These are phyloP conservation scores for Pyrocephalus nanus DNA, from an alignment of 2,797 vertebrate genomes.

Conservation along the genomic window DNA sequence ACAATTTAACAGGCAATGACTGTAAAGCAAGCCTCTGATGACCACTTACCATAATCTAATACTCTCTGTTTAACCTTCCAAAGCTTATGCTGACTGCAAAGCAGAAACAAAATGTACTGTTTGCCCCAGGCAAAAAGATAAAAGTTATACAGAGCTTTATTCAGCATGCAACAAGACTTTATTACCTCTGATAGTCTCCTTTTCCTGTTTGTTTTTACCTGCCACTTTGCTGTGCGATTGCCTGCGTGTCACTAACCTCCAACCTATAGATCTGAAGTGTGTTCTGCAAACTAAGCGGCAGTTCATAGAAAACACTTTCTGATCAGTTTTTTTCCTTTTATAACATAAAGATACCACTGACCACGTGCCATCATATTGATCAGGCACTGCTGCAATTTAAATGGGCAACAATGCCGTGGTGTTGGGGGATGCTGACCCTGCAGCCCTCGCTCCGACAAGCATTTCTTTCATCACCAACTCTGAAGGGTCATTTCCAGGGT, in stretches of 20 bases:
- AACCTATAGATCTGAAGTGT: not conserved
- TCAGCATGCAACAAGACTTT: not conserved
- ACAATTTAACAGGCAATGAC: constrained; percentile 6
- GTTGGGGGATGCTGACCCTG: not conserved
- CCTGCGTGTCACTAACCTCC: not conserved
- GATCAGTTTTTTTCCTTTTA: not conserved
- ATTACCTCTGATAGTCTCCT: not conserved
- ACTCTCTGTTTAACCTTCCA: constrained; percentile 28
- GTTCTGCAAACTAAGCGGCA: not conserved
- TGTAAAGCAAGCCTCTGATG: constrained; percentile 25
- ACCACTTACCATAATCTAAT: constrained; percentile 33
- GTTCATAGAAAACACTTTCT: not conserved
- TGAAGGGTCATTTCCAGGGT: not conserved
- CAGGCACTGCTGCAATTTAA: not conserved
- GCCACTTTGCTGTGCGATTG: not conserved
- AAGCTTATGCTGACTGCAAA: constrained; percentile 18
- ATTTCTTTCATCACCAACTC: not conserved
- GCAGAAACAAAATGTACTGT: constrained; percentile 43
- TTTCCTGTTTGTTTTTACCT: constrained; percentile 19
- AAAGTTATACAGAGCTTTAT: constrained; percentile 38
- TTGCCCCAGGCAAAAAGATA: constrained; percentile 31
- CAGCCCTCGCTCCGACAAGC: not conserved
- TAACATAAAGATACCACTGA: not conserved
- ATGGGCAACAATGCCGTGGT: not conserved
- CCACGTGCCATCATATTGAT: not conserved